Conservation (phyloP, 2,888 invertebrate genomes). For the Aquatica leii region DNA sequence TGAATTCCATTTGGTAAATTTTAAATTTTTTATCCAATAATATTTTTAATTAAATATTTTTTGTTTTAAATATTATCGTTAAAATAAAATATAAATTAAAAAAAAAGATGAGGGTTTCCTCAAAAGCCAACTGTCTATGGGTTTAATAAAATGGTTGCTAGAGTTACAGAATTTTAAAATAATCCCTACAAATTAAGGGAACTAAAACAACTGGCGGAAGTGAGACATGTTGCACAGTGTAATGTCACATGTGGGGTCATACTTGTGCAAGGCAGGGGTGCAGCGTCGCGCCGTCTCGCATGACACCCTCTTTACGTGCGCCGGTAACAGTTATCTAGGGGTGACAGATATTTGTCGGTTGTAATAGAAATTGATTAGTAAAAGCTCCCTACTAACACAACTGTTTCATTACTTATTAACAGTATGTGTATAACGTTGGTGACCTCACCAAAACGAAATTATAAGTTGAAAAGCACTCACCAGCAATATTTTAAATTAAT, state of each 20-base stretch:
- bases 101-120: no score
- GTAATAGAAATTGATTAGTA: slow-evolving; percentile 44
- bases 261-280: slow-evolving; percentile 37
- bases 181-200: slow-evolving; percentile 33
- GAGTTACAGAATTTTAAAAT: slow-evolving; percentile 22
- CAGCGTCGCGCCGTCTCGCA: slow-evolving; percentile 35
- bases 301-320: slow-evolving; percentile 36
- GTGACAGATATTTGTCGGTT: slow-evolving; percentile 43
- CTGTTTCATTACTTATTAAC: slow-evolving; percentile 28
- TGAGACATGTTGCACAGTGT: slow-evolving; percentile 45
- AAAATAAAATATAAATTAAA: no score
- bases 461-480: no score
- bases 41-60: no score
- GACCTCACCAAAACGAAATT: no score
- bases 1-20: no score
- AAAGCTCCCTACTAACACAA: slow-evolving; percentile 19
- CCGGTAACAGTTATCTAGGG: slow-evolving; percentile 32
- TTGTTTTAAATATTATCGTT: no score
- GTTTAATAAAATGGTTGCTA: not conserved
- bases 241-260: slow-evolving; percentile 43
- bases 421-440: slow-evolving; percentile 7
- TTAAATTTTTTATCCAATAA: no score
- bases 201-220: slow-evolving; percentile 45
- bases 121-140: no score
- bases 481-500: no score